Percentiles rank a stretch among this genome's conserved stretches.
phyloP scores from a whole-genome alignment of 2,113 vertebrate genomes.

The Austrofundulus limnaeus region DNA sequence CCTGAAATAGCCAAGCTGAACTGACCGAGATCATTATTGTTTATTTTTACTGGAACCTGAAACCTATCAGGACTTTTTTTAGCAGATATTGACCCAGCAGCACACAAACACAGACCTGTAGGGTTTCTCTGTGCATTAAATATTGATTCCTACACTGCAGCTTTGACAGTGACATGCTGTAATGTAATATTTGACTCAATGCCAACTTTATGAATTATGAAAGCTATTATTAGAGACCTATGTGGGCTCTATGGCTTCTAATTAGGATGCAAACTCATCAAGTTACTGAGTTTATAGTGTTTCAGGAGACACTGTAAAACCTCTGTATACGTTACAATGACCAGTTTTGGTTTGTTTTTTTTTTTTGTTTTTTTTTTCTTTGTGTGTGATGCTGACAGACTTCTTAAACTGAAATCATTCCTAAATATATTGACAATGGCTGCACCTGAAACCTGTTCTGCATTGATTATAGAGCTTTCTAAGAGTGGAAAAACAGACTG shows the following conservation, averaged over 20 bases:
- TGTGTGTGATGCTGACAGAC: too few species aligned
- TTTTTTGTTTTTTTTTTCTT: too few species aligned
- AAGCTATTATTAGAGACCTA: conserved; percentile 23
- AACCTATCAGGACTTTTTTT: conserved; percentile 10
- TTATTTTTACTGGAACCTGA: conserved; percentile 5
- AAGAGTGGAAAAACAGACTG: too few species aligned
- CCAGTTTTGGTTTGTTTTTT: background rate
- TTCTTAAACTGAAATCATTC: too few species aligned
- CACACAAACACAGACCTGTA: conserved; percentile 11
- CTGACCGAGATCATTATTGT: background rate
- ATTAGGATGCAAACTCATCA: conserved; percentile 39
- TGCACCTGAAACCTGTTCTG: too few species aligned
- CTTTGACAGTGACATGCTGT: conserved; percentile 23
- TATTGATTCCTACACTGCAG: conserved; percentile 36
- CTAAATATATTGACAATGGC: too few species aligned
- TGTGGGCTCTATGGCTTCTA: background rate
- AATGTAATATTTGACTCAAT: conserved; percentile 9
- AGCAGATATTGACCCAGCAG: conserved; percentile 2
- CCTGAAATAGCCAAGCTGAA: background rate
- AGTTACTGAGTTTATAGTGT: conserved; percentile 2
- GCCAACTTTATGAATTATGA: conserved; percentile 16
- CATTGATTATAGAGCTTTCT: too few species aligned
- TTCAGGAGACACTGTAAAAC: conserved; percentile 3
- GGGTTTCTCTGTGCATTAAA: conserved; percentile 28
- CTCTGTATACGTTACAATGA: background rate